These are phyloP conservation scores for Octopus sinensis DNA, from an alignment of 1,140 invertebrate species.

Conservation along the genomic window DNA sequence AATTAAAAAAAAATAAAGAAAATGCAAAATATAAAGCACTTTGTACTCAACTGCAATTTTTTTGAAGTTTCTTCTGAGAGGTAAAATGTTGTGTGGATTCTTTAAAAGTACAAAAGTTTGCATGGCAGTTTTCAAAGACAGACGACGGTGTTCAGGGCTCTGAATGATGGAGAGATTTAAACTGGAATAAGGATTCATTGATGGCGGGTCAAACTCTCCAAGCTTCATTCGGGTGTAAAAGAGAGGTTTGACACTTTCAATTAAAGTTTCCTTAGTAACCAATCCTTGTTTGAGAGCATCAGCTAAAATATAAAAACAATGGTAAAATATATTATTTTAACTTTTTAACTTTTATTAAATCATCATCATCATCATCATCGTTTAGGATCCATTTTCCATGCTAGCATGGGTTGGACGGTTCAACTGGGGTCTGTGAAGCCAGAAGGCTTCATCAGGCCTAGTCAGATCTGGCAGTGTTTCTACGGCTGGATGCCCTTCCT, in stretches of 20 bases:
- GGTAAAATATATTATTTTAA: no score
- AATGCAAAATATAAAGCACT: no score
- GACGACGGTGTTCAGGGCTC: constrained; percentile 35
- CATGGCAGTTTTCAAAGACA: constrained; percentile 39
- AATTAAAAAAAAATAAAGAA: no score
- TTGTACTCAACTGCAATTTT: background rate
- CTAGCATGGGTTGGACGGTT: no score
- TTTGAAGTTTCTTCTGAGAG: constrained; percentile 17
- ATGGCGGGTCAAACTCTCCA: constrained; percentile 52
- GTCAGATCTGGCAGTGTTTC: no score
- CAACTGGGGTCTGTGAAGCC: no score
- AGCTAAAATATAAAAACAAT: constrained; percentile 23
- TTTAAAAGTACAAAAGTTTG: constrained; percentile 50
- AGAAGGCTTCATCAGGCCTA: no score
- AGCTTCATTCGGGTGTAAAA: constrained; percentile 54
- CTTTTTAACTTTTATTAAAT: no score
- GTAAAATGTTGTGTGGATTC: constrained; percentile 40
- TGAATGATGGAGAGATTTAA: constrained; percentile 37
- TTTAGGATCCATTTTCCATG: no score
- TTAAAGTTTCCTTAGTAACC: constrained; percentile 31
- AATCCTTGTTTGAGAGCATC: constrained; percentile 40
- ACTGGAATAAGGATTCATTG: constrained; percentile 43
- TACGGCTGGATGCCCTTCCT: no score
- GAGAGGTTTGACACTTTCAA: constrained; percentile 45
- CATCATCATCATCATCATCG: no score